phyloP scores from a whole-genome alignment of 1,140 invertebrate genomes.

The Bacillus rossius region DNA sequence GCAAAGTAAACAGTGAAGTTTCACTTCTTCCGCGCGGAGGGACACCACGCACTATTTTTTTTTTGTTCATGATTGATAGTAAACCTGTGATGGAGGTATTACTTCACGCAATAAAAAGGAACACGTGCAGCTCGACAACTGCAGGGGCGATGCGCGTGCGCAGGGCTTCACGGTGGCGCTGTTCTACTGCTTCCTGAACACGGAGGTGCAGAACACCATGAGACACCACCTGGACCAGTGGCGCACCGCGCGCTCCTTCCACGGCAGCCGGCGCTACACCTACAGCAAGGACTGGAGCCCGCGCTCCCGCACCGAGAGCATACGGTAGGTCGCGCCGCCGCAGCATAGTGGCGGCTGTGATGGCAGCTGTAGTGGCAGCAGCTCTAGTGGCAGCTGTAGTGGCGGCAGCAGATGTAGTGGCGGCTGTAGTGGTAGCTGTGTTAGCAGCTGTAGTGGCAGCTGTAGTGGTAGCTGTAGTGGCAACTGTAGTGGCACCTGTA shows the following conservation, averaged over 20 bases:
- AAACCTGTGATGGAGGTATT: no score
- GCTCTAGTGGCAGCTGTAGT: background rate
- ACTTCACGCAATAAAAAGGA: no score
- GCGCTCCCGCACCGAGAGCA: constrained; percentile 70
- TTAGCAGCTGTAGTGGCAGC: background rate
- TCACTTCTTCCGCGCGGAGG: no score
- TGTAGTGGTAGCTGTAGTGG: background rate
- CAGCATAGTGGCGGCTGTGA: background rate
- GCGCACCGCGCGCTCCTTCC: constrained; percentile 56
- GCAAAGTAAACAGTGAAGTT: no score
- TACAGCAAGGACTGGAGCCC: constrained; percentile 72
- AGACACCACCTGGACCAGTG: constrained; percentile 74
- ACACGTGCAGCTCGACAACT: no score
- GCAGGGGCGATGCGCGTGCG: no score
- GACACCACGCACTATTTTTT: no score
- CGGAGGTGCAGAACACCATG: constrained; percentile 81
- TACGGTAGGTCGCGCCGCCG: constrained; percentile 51
- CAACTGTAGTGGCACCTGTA: background rate
- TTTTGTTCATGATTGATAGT: no score
- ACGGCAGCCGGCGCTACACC: constrained; percentile 52
- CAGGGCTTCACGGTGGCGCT: constrained; percentile 82
- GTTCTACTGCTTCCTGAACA: constrained; percentile 90
- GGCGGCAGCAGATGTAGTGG: background rate
- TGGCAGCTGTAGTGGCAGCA: background rate
- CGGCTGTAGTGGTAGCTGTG: background rate